Evolutionary conservation across 2,797 vertebrate genomes (phyloP).

Genomic region (Diplodus puntazzo): DNA sequence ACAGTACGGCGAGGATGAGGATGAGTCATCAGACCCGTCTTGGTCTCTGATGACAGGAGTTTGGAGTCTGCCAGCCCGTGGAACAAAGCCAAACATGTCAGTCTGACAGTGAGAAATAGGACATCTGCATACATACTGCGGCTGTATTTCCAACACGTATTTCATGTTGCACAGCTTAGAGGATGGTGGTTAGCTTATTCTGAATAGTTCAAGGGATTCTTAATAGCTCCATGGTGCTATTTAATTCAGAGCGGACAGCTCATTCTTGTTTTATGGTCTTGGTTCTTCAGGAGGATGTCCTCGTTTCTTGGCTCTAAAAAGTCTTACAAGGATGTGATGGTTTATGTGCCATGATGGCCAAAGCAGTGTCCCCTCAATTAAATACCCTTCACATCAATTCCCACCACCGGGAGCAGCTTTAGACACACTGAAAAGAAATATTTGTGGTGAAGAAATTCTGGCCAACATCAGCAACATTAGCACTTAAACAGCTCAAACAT

Average conservation of each 20-base stretch:
- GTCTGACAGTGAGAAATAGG: conserved; percentile 38
- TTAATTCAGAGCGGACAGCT: conserved; percentile 54
- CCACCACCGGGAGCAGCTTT: conserved; percentile 19
- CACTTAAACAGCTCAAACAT: conserved; percentile 13
- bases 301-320: conserved; percentile 56
- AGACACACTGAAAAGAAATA: neutral
- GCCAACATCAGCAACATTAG: neutral
- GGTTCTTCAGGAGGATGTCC: conserved; percentile 46
- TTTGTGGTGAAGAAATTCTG: neutral
- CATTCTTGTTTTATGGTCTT: conserved; percentile 66
- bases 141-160: conserved; percentile 45
- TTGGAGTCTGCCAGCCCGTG: conserved; percentile 35
- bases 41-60: conserved; percentile 33
- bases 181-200: conserved; percentile 15
- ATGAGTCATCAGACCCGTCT: conserved; percentile 46
- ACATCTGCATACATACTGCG: conserved; percentile 27
- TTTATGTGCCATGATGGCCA: conserved; percentile 59
- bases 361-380: conserved; percentile 42
- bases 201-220: conserved; percentile 49
- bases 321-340: conserved; percentile 48
- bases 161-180: conserved; percentile 27
- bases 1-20: conserved; percentile 1
- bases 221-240: conserved; percentile 45
- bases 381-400: conserved; percentile 35
- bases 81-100: conserved; percentile 53